Evolutionary conservation across 2,113 vertebrate genomes (phyloP).

Genomic region (Aleadryas rufinucha): DNA sequence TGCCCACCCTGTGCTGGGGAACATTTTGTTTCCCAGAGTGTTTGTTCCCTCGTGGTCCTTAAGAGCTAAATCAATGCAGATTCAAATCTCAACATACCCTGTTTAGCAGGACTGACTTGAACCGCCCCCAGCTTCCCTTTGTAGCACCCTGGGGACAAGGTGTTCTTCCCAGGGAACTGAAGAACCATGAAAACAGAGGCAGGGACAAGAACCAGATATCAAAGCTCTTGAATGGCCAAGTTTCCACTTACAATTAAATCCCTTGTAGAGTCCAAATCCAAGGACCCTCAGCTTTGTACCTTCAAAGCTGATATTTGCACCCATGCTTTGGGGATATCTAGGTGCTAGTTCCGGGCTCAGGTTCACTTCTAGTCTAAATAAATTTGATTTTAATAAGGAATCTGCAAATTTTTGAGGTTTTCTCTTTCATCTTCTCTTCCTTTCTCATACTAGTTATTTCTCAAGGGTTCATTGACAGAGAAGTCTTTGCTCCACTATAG

Average conservation of each 20-base stretch:
- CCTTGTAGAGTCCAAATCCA: not conserved
- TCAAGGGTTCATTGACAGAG: not conserved
- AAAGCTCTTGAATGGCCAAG: not conserved
- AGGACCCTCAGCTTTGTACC: not conserved
- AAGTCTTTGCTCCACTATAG: fast-evolving
- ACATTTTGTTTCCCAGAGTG: not conserved
- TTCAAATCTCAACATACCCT: not conserved
- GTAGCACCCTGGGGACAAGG: not conserved
- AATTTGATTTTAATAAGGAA: not conserved
- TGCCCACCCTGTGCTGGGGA: not conserved
- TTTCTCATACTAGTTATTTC: not conserved
- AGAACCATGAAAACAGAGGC: not conserved
- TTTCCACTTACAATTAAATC: not conserved
- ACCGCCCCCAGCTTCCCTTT: not conserved
- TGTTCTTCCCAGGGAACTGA: not conserved
- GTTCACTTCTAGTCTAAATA: not conserved
- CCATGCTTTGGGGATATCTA: not conserved
- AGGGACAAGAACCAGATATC: not conserved
- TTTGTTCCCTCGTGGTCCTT: not conserved
- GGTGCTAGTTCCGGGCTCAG: not conserved
- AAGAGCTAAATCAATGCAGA: not conserved
- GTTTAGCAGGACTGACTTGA: not conserved
- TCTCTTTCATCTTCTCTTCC: not conserved
- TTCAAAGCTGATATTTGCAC: not conserved
- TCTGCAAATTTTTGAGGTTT: not conserved